phyloP scores from a whole-genome alignment of 2,113 vertebrate genomes.

The Caracal caracal region DNA sequence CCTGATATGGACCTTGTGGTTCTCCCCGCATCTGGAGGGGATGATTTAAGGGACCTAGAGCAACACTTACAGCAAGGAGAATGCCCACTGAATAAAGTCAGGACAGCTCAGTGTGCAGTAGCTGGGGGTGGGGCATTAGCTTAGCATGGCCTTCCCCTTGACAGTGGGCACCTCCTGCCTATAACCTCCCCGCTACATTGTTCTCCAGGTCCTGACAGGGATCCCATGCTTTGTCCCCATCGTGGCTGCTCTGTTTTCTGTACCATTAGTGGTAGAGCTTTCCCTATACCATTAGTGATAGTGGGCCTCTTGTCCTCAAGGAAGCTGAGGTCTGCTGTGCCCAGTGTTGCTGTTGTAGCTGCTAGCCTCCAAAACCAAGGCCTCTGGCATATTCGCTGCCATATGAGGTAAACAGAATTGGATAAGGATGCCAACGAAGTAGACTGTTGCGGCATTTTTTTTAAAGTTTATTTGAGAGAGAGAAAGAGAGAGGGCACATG shows the following conservation, averaged over 20 bases:
- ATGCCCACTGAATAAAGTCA: not conserved
- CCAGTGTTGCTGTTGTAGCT: not conserved
- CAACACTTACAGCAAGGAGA: not conserved
- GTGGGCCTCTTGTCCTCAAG: not conserved
- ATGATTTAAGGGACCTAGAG: not conserved
- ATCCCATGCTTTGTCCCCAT: fast-evolving
- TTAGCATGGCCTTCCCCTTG: no score
- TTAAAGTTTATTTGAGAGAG: no score
- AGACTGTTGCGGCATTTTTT: not conserved
- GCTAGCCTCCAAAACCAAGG: not conserved
- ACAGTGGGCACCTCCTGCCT: not conserved
- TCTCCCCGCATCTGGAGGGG: not conserved
- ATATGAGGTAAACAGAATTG: not conserved
- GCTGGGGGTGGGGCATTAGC: not conserved
- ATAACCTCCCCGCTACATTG: not conserved
- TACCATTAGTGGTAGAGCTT: not conserved
- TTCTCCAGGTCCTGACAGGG: not conserved
- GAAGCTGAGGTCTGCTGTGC: not conserved
- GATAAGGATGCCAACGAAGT: not conserved
- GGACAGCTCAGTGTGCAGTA: not conserved
- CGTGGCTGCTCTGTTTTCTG: not conserved
- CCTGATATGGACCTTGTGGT: not conserved
- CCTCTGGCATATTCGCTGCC: not conserved
- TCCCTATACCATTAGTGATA: not conserved
- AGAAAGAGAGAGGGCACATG: no score